Percentiles rank a stretch among this genome's conserved stretches.
These are phyloP conservation scores for Magallana nippona DNA, from an alignment of 2,888 invertebrate genomes.

Conservation along the genomic window DNA sequence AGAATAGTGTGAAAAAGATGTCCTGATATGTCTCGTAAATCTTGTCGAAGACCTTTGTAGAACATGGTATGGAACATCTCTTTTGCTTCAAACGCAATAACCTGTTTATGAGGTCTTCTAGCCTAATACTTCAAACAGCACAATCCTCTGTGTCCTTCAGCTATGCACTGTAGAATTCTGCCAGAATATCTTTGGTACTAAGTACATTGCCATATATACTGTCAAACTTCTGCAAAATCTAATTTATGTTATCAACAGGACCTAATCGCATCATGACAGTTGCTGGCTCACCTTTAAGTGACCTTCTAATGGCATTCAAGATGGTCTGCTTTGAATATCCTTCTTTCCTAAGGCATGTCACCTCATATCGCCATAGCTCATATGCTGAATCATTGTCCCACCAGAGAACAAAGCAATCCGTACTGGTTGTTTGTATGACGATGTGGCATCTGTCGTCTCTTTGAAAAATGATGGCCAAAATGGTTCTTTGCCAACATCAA, in stretches of 20 bases:
- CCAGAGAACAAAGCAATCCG: slow-evolving; percentile 33
- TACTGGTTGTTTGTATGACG: neutral
- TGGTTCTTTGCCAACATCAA: neutral
- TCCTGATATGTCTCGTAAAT: slow-evolving; percentile 26
- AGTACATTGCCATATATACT: slow-evolving; percentile 34
- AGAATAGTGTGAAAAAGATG: slow-evolving; percentile 15
- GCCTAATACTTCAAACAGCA: slow-evolving; percentile 11
- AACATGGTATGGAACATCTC: slow-evolving; percentile 35
- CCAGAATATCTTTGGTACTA: neutral
- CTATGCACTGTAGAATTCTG: slow-evolving; percentile 39
- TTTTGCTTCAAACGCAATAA: neutral
- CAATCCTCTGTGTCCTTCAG: slow-evolving; percentile 28
- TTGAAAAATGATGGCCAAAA: neutral
- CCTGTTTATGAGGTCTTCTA: slow-evolving; percentile 38
- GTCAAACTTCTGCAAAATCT: slow-evolving; percentile 38
- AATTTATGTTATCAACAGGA: neutral
- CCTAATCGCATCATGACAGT: slow-evolving; percentile 36
- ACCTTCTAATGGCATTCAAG: slow-evolving; percentile 15
- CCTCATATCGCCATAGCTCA: slow-evolving; percentile 42
- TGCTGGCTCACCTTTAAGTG: too few species aligned
- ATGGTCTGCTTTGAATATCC: slow-evolving; percentile 14
- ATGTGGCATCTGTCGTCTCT: neutral
- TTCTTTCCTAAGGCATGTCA: slow-evolving; percentile 27
- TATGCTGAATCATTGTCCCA: slow-evolving; percentile 30
- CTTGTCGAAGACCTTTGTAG: slow-evolving; percentile 3